Evolutionary conservation across 2,888 invertebrate genomes (phyloP).

Genomic region (Drosophila anomelani): DNA sequence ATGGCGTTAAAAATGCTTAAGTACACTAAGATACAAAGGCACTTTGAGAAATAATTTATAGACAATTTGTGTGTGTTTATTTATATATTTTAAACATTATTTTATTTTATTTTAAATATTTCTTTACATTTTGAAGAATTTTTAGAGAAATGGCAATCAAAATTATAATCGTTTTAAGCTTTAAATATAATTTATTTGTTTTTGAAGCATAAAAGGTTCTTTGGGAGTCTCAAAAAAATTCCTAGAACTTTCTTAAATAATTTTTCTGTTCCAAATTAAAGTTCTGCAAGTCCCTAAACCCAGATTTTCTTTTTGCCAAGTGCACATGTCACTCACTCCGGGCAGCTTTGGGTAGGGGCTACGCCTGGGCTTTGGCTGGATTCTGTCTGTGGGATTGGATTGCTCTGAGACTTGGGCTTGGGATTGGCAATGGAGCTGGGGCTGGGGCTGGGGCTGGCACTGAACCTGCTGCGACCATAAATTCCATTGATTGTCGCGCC

Average conservation of each 20-base stretch:
- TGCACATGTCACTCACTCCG: slow-evolving; percentile 35
- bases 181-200: too few relatives aligned
- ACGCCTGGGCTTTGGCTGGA: slow-evolving; percentile 27
- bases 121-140: too few relatives aligned
- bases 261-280: not conserved
- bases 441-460: slow-evolving; percentile 22
- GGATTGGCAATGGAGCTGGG: slow-evolving; percentile 18
- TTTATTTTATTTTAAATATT: too few relatives aligned
- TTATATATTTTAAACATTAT: too few relatives aligned
- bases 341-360: slow-evolving; percentile 9
- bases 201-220: not conserved
- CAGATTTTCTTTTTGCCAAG: slow-evolving; percentile 5
- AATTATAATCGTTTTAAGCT: too few relatives aligned
- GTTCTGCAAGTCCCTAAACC: not conserved
- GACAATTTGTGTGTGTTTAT: too few relatives aligned
- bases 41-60: slow-evolving; percentile 7
- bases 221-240: not conserved
- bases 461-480: slow-evolving; percentile 60
- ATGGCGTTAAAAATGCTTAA: slow-evolving; percentile 80
- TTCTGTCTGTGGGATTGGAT: slow-evolving; percentile 26
- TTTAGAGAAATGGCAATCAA: too few relatives aligned
- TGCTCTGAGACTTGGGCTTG: slow-evolving; percentile 32
- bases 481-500: slow-evolving; percentile 79
- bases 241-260: accelerated
- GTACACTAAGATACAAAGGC: slow-evolving; percentile 47